Conservation (phyloP, 2,113 vertebrate species). For the Oenanthe oenanthe region DNA sequence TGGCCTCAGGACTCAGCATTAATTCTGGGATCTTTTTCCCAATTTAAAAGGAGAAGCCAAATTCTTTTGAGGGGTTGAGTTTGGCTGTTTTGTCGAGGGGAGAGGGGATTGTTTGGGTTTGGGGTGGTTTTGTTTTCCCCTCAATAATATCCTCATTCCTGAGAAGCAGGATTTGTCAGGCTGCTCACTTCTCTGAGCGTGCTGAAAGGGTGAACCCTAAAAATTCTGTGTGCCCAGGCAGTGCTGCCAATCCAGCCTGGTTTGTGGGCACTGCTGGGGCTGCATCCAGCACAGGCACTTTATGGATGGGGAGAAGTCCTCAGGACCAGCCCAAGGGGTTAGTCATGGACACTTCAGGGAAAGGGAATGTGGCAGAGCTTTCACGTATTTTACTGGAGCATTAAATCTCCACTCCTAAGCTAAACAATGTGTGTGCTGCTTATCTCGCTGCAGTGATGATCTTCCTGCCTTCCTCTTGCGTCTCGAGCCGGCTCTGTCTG, state of each 20-base stretch:
- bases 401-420: conserved; percentile 27
- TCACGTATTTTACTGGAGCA: not conserved
- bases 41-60: not conserved
- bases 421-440: conserved; percentile 43
- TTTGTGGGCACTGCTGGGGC: rapidly evolving
- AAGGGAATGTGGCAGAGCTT: not conserved
- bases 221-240: not conserved
- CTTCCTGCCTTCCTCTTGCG: conserved; percentile 45
- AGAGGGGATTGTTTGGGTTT: not conserved
- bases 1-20: not conserved
- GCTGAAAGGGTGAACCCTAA: not conserved
- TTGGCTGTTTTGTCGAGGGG: not conserved
- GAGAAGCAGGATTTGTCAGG: not conserved
- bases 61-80: too few relatives aligned
- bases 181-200: not conserved
- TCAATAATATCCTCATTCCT: not conserved
- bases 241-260: not conserved
- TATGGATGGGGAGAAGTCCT: not conserved
- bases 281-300: not conserved
- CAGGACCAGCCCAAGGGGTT: not conserved
- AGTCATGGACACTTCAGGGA: not conserved
- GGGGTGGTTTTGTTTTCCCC: not conserved
- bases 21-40: not conserved
- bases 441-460: conserved; percentile 55
- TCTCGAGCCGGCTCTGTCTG: not conserved